phyloP scores from a whole-genome alignment of 1,140 invertebrate species.

The Ephestia elutella region DNA sequence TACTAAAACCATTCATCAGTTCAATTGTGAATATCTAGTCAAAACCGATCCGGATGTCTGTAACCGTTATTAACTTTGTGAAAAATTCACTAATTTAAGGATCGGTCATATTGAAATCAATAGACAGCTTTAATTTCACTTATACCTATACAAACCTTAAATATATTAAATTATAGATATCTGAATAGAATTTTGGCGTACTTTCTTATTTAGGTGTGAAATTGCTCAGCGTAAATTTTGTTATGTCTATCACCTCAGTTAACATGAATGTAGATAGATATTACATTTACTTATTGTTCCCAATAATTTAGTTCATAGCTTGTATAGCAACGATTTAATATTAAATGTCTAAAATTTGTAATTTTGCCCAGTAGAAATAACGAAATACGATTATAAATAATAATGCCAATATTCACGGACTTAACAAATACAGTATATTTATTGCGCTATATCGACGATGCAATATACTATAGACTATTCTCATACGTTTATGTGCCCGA shows the following conservation, averaged over 20 bases:
- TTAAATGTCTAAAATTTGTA: too few species aligned
- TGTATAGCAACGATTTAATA: neutral
- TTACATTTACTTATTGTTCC: neutral
- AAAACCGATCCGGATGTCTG: neutral
- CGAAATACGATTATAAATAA: too few species aligned
- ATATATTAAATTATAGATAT: neutral
- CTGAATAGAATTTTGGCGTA: neutral
- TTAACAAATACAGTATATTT: too few species aligned
- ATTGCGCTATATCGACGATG: too few species aligned
- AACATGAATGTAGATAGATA: neutral
- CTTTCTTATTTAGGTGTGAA: neutral
- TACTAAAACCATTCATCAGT: slow-evolving; percentile 56
- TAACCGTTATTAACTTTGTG: neutral
- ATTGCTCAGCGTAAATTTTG: neutral
- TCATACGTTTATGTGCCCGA: too few species aligned
- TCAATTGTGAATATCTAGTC: neutral
- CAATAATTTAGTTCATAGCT: neutral
- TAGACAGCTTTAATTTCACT: too few species aligned
- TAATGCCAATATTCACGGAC: too few species aligned
- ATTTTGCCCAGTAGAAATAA: neutral
- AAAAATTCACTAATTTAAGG: too few species aligned
- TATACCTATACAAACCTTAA: too few species aligned
- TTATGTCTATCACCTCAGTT: slow-evolving; percentile 9
- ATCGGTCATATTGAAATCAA: too few species aligned
- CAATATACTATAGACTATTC: too few species aligned